phyloP scores from a whole-genome alignment of 2,888 invertebrate genomes.

The Gnatocerus cornutus region DNA sequence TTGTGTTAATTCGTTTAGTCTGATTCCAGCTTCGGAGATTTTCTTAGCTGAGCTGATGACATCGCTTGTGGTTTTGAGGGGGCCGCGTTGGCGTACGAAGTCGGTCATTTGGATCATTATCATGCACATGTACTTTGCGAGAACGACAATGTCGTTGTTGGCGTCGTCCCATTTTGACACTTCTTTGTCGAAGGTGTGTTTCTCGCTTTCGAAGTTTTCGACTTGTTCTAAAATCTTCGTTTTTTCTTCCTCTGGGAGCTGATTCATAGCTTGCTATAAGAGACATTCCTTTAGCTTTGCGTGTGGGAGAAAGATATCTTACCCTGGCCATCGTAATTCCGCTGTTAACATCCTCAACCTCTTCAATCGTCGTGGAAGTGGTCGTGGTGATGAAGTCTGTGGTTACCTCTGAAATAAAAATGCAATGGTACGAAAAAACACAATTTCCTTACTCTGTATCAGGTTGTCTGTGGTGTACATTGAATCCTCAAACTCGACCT shows the following conservation, averaged over 20 bases:
- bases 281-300: background rate
- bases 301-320: background rate
- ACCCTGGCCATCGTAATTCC: conserved; percentile 29
- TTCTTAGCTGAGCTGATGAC: conserved; percentile 96
- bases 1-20: conserved; percentile 74
- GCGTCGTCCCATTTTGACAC: conserved; percentile 99
- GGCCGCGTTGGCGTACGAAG: conserved; percentile 83
- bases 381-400: background rate
- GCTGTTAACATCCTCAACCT: conserved; percentile 7
- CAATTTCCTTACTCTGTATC: background rate
- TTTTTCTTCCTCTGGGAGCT: conserved; percentile 97
- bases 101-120: conserved; percentile 99
- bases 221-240: conserved; percentile 95
- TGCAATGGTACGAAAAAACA: background rate
- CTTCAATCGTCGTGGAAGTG: background rate
- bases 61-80: conserved; percentile 98
- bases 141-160: conserved; percentile 96
- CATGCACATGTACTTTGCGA: conserved; percentile 99
- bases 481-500: conserved; percentile 84
- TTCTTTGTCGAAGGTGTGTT: conserved; percentile 96
- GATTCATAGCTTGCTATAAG: conserved; percentile 82
- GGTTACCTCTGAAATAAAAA: background rate
- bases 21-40: conserved; percentile 96
- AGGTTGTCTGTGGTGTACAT: conserved; percentile 73
- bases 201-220: conserved; percentile 84